Conservation (phyloP, 2,113 vertebrate species). For the Conger conger region DNA sequence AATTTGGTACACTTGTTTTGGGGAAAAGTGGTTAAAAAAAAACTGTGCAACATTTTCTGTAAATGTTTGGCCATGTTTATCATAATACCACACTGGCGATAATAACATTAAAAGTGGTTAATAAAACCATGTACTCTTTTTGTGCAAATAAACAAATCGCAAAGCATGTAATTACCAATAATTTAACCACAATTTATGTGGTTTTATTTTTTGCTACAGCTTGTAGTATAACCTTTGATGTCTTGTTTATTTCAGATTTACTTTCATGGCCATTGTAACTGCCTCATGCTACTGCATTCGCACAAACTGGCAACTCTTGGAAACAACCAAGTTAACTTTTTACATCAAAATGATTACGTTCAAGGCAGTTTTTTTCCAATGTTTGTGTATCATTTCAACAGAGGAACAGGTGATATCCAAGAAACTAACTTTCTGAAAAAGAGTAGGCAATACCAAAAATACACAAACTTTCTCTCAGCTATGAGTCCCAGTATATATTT, state of each 20-base stretch:
- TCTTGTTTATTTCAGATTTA: background rate
- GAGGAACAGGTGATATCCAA: background rate
- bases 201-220: background rate
- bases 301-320: background rate
- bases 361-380: background rate
- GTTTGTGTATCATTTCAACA: background rate
- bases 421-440: background rate
- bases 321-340: background rate
- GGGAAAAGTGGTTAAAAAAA: background rate
- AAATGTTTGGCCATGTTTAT: background rate
- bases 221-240: background rate
- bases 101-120: background rate
- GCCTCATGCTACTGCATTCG: background rate
- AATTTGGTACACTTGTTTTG: background rate
- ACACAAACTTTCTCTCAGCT: background rate
- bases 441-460: background rate
- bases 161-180: background rate
- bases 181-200: background rate
- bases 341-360: background rate
- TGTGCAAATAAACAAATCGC: background rate
- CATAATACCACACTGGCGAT: background rate
- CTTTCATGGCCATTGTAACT: background rate
- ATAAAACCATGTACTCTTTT: background rate
- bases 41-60: background rate
- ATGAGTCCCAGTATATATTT: background rate